Evolutionary conservation across 2,888 invertebrate genomes (phyloP).

Genomic region (Drosophila phalerata): DNA sequence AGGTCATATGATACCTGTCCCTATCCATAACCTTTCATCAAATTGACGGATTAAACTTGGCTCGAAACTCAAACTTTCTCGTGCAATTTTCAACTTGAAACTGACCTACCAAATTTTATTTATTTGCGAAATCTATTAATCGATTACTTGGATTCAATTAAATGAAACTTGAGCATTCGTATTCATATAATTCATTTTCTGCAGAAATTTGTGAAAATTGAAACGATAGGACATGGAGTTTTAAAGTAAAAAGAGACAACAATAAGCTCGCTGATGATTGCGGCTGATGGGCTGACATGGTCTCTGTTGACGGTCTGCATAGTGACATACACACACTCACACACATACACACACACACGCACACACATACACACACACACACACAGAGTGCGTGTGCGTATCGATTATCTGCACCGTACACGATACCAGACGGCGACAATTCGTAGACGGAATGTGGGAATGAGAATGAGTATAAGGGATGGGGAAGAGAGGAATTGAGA

Average conservation of each 20-base stretch:
- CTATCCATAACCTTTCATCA: neutral
- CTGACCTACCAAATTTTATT: conserved; percentile 2
- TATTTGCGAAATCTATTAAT: conserved; percentile 12
- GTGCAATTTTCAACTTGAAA: neutral
- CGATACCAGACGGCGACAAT: conserved; percentile 66
- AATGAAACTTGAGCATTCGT: conserved; percentile 6
- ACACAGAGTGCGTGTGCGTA: conserved; percentile 58
- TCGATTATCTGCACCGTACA: conserved; percentile 65
- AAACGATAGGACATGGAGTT: conserved; percentile 3
- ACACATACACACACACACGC: conserved; percentile 7
- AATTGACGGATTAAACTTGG: neutral
- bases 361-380: conserved; percentile 6
- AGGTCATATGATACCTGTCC: neutral
- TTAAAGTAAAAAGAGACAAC: conserved; percentile 25
- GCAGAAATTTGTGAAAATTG: conserved; percentile 3
- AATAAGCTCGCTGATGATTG: conserved; percentile 21
- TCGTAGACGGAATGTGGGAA: conserved; percentile 46
- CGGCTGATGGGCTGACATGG: conserved; percentile 42
- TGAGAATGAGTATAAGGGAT: neutral
- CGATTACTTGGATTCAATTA: conserved; percentile 8
- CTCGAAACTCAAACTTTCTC: neutral
- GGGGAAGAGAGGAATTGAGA: neutral
- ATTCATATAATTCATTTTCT: neutral
- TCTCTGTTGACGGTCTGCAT: conserved; percentile 20
- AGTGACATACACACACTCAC: conserved; percentile 1